Conservation (phyloP, 2,113 vertebrate genomes). For the Monarcha castaneiventris region DNA sequence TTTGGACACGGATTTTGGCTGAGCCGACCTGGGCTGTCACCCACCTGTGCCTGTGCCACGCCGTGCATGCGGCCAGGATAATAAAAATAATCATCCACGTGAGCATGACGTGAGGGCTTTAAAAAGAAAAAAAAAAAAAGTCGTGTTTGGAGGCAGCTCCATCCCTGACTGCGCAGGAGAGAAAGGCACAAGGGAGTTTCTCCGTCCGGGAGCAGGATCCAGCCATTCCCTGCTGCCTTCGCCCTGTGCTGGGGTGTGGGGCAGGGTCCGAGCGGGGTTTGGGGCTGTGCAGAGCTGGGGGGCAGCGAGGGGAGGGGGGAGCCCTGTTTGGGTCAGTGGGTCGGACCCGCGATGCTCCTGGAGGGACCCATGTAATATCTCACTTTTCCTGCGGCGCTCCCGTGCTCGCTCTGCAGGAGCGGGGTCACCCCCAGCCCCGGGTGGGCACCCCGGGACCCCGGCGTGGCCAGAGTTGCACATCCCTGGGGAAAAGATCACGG, state of each 20-base stretch:
- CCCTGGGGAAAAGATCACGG: not conserved
- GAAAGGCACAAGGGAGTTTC: not conserved
- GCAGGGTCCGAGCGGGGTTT: not conserved
- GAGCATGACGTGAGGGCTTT: not conserved
- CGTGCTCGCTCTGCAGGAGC: accelerated
- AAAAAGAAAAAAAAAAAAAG: too few relatives aligned
- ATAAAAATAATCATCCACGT: not conserved
- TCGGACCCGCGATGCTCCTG: accelerated
- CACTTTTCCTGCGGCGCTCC: not conserved
- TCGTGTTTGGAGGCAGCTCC: not conserved
- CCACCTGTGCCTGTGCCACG: accelerated
- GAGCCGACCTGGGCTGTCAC: not conserved
- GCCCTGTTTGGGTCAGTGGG: accelerated
- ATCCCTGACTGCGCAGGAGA: accelerated
- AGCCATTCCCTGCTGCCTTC: not conserved
- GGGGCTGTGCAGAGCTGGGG: not conserved
- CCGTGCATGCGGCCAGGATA: not conserved
- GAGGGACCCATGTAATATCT: accelerated
- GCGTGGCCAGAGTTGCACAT: accelerated
- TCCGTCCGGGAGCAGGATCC: accelerated
- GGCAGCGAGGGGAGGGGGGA: not conserved
- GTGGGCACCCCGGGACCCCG: not conserved
- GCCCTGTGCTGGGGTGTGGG: not conserved
- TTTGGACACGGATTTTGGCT: accelerated
- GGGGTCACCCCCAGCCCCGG: not conserved